These are phyloP conservation scores for Amphipoea lucens DNA, from an alignment of 2,888 invertebrate species.

Conservation along the genomic window DNA sequence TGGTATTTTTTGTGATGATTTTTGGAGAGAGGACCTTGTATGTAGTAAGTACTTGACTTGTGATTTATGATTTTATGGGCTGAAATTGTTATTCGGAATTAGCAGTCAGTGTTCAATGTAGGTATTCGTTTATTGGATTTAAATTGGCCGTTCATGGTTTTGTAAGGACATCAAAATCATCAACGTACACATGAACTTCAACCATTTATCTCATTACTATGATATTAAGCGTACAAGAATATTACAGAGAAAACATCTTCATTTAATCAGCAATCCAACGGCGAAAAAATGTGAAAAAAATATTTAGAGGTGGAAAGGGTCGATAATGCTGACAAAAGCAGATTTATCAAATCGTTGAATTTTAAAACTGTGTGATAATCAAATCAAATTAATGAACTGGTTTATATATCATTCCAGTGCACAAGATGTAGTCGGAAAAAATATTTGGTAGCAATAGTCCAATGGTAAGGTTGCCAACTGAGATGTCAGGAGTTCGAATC, in stretches of 20 bases:
- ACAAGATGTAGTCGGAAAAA: background rate
- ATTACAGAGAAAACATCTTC: background rate
- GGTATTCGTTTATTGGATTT: background rate
- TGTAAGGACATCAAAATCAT: background rate
- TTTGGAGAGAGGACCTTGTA: background rate
- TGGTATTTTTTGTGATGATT: background rate
- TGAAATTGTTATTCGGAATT: background rate
- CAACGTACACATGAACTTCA: background rate
- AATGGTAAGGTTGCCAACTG: background rate
- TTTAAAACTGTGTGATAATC: too few species aligned
- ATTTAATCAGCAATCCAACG: background rate
- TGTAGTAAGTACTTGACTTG: conserved; percentile 25
- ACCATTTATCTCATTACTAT: background rate
- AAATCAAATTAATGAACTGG: background rate
- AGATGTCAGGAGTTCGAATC: too few species aligned
- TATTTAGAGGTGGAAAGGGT: too few species aligned
- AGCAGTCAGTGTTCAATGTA: background rate
- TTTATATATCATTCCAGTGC: background rate
- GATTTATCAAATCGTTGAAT: too few species aligned
- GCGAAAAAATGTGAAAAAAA: too few species aligned
- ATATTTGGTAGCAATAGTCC: background rate
- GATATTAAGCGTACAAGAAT: background rate
- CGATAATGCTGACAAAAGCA: background rate
- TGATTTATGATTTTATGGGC: conserved; percentile 19
- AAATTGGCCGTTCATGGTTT: background rate